Percentiles rank a stretch among this genome's conserved stretches.
phyloP scores from a whole-genome alignment of 2,113 vertebrate genomes.

The Hystrix brachyura region DNA sequence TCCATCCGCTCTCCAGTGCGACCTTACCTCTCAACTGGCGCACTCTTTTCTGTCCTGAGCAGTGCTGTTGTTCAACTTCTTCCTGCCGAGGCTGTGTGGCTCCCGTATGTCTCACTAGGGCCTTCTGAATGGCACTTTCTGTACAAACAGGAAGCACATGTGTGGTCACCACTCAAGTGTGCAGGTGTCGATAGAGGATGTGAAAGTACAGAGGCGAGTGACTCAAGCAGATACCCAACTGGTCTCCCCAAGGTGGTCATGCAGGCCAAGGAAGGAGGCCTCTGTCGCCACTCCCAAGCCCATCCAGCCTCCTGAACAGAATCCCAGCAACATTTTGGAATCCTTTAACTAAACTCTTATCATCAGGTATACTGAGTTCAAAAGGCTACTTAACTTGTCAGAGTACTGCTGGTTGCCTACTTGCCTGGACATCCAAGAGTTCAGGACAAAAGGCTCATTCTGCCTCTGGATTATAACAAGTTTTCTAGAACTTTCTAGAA shows the following conservation, averaged over 20 bases:
- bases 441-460: not conserved
- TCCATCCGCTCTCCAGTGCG: fast-evolving
- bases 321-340: not conserved
- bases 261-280: not conserved
- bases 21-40: constrained; percentile 65
- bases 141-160: constrained; percentile 80
- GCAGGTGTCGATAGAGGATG: constrained; percentile 83
- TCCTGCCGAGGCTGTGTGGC: constrained; percentile 4
- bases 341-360: not conserved
- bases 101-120: not conserved
- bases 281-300: not conserved
- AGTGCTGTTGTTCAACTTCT: not conserved
- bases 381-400: not conserved
- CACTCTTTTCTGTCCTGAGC: not conserved
- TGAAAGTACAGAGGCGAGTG: constrained; percentile 80
- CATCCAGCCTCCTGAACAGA: not conserved
- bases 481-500: constrained; percentile 44
- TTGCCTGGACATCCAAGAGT: not conserved
- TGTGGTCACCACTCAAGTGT: constrained; percentile 72
- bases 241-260: not conserved
- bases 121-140: constrained; percentile 78
- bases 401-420: not conserved
- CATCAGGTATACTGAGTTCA: not conserved
- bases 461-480: not conserved
- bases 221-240: not conserved